Conservation (phyloP, 2,888 invertebrate species). For the Mylabris sibirica region DNA sequence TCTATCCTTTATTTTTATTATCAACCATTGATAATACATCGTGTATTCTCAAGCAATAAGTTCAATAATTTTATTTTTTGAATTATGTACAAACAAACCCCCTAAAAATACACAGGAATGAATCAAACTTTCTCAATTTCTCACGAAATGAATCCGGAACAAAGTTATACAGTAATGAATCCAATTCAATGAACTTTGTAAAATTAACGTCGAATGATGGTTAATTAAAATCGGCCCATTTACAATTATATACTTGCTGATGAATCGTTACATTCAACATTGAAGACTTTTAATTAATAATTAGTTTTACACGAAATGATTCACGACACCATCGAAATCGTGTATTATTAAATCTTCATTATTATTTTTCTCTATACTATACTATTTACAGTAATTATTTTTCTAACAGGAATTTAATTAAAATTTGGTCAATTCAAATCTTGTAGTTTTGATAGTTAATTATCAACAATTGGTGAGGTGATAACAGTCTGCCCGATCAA, state of each 20-base stretch:
- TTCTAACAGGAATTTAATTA: neutral
- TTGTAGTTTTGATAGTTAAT: neutral
- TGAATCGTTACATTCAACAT: conserved; percentile 45
- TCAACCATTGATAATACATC: conserved; percentile 13
- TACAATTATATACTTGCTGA: conserved; percentile 32
- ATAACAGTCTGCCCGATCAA: neutral
- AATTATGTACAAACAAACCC: no score
- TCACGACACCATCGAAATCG: neutral
- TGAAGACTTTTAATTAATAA: conserved; percentile 43
- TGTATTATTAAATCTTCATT: neutral
- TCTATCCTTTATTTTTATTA: conserved; percentile 30
- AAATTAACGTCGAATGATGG: conserved; percentile 44
- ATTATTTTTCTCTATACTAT: neutral
- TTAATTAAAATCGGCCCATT: conserved; percentile 51
- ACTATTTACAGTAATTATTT: neutral
- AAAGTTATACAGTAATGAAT: conserved; percentile 27
- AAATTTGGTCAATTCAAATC: neutral
- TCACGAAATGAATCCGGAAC: conserved; percentile 9
- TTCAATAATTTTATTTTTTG: neutral
- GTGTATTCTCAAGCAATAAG: conserved; percentile 53
- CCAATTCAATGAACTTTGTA: conserved; percentile 30
- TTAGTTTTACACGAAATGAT: conserved; percentile 33
- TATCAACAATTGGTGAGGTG: neutral
- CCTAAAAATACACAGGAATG: no score
- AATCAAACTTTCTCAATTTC: conserved; percentile 13